These are phyloP conservation scores for Euborellia annulipes DNA, from an alignment of 1,140 invertebrate species.

Conservation along the genomic window DNA sequence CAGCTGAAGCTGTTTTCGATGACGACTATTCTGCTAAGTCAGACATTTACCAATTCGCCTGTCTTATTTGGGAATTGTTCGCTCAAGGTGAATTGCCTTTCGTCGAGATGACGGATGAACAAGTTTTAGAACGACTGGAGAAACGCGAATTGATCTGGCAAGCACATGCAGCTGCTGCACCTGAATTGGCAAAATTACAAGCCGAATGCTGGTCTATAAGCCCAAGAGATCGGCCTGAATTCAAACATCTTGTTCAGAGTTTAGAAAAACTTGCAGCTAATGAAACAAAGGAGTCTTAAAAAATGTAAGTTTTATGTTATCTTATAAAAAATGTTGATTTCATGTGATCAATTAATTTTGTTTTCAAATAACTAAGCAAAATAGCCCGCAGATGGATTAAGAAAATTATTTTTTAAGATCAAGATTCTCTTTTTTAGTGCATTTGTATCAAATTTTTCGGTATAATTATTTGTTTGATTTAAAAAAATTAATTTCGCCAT, in stretches of 20 bases:
- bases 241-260: slow-evolving; percentile 31
- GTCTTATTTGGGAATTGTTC: slow-evolving; percentile 83
- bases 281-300: no score
- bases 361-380: no score
- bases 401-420: no score
- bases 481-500: no score
- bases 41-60: slow-evolving; percentile 84
- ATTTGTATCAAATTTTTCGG: no score
- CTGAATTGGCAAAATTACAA: slow-evolving; percentile 40
- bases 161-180: slow-evolving; percentile 42
- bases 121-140: slow-evolving; percentile 54
- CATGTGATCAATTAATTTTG: no score
- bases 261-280: slow-evolving; percentile 23
- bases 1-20: slow-evolving; percentile 74
- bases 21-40: slow-evolving; percentile 87
- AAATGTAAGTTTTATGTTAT: no score
- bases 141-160: slow-evolving; percentile 46
- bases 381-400: no score
- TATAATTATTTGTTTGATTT: no score
- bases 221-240: slow-evolving; percentile 47
- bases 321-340: no score
- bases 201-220: slow-evolving; percentile 46
- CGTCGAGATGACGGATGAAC: slow-evolving; percentile 59
- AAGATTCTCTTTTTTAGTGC: no score
- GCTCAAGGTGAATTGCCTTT: slow-evolving; percentile 75